Evolutionary conservation across 2,113 vertebrate genomes (phyloP).

Genomic region (Podarcis muralis): DNA sequence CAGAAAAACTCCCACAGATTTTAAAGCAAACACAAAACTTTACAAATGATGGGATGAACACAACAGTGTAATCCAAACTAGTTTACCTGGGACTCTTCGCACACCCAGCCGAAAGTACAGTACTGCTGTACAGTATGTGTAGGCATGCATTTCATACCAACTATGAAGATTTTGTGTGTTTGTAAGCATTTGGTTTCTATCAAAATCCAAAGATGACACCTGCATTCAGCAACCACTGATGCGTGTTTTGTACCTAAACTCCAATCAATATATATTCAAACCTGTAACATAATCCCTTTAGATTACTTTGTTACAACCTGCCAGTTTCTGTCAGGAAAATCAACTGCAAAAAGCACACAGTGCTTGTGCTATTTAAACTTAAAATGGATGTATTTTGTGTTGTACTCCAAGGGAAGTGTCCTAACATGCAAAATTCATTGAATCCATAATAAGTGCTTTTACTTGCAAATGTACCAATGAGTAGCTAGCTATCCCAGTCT

Average conservation of each 20-base stretch:
- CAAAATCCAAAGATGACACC: constrained; percentile 41
- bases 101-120: background rate
- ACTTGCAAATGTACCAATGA: background rate
- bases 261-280: background rate
- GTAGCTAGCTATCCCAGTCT: background rate
- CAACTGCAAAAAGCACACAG: background rate
- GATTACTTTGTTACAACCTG: background rate
- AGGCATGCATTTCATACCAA: constrained; percentile 30
- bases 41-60: background rate
- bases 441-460: background rate
- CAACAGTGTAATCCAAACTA: background rate
- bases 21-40: background rate
- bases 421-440: background rate
- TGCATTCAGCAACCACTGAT: background rate
- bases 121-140: background rate
- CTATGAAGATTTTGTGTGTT: constrained; percentile 8
- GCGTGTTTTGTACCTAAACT: background rate
- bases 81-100: background rate
- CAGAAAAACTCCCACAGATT: background rate
- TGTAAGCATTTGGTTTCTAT: constrained; percentile 43
- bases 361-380: background rate
- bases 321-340: background rate
- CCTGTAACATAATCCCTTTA: background rate
- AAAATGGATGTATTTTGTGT: background rate
- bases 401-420: background rate